Percentiles rank a stretch among this genome's conserved stretches.
Evolutionary conservation across 2,888 invertebrate species (phyloP).

Genomic region (Megalurothrips usitatus): DNA sequence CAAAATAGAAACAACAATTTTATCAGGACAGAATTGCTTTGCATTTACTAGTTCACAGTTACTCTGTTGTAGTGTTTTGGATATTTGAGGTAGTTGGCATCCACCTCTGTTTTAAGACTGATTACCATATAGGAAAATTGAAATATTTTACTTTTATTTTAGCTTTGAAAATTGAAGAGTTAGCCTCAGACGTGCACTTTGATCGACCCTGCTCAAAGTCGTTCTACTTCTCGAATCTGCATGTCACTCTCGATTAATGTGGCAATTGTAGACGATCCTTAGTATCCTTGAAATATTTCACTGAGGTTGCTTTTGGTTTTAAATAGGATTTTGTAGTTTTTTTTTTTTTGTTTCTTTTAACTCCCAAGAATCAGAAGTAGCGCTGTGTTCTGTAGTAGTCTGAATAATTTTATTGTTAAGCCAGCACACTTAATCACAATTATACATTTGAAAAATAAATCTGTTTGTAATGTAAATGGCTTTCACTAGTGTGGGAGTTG

Average conservation of each 20-base stretch:
- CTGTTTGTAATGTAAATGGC: neutral
- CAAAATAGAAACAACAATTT: neutral
- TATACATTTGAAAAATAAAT: no score
- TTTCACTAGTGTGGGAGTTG: neutral
- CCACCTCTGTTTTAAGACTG: constrained; percentile 11
- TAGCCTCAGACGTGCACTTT: neutral
- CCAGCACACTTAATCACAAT: constrained; percentile 1
- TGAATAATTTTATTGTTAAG: neutral
- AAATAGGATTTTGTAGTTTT: neutral
- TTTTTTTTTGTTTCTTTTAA: neutral
- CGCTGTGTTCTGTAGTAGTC: neutral
- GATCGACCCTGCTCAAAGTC: neutral
- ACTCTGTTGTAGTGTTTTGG: neutral
- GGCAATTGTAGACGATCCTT: neutral
- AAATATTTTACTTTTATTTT: neutral
- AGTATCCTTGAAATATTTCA: neutral
- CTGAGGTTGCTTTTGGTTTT: neutral
- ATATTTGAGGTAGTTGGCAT: neutral
- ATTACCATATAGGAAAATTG: neutral
- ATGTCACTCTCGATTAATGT: neutral
- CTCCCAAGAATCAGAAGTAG: neutral
- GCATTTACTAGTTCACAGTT: neutral
- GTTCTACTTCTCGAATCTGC: neutral
- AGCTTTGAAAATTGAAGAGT: neutral
- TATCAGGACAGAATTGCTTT: neutral